Evolutionary conservation across 2,113 vertebrate species (phyloP).

Genomic region (Pantherophis guttatus): DNA sequence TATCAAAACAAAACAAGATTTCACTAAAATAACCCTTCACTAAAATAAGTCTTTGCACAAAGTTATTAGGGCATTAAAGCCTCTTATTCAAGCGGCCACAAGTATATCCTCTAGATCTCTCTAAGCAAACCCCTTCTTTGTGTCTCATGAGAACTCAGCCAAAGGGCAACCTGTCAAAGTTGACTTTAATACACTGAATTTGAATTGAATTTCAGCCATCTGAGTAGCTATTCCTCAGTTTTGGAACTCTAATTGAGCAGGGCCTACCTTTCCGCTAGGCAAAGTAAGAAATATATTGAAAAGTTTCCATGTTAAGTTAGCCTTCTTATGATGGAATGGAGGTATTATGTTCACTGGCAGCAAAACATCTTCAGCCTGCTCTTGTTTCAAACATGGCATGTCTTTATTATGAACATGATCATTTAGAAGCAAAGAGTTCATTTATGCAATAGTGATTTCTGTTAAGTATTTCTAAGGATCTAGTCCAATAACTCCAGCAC

Average conservation of each 20-base stretch:
- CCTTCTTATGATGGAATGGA: neutral
- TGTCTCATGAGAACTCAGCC: neutral
- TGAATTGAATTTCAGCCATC: neutral
- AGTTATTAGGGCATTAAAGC: neutral
- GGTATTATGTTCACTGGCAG: neutral
- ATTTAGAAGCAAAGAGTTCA: neutral
- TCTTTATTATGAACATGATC: neutral
- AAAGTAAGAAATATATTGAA: neutral
- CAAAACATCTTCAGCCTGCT: neutral
- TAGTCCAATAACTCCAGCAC: too few relatives aligned
- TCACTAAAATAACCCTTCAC: neutral
- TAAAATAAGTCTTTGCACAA: neutral
- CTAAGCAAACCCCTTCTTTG: neutral
- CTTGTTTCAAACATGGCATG: neutral
- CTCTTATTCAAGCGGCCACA: neutral
- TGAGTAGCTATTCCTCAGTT: neutral
- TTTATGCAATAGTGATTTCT: neutral
- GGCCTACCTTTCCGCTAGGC: neutral
- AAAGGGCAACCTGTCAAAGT: neutral
- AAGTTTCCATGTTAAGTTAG: neutral
- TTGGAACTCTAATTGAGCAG: neutral
- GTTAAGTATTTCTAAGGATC: too few relatives aligned
- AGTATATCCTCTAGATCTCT: neutral
- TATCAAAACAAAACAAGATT: neutral
- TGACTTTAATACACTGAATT: neutral